A percentile compares a stretch with the other conserved stretches of the same genome.
These are phyloP conservation scores for Marcusenius ussheri DNA, from an alignment of 2,113 vertebrate species.

Conservation along the genomic window DNA sequence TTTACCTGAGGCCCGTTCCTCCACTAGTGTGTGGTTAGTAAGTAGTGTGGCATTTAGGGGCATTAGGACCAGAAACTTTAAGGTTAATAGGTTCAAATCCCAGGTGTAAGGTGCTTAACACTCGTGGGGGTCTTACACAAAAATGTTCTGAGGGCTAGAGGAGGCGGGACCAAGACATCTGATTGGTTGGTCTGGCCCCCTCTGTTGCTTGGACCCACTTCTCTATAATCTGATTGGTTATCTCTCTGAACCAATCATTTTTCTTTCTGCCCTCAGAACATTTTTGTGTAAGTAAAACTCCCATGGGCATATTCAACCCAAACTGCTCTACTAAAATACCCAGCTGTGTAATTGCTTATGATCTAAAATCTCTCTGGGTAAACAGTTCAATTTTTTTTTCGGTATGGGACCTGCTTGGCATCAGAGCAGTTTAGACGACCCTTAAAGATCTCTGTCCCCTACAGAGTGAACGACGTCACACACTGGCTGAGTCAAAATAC, in stretches of 20 bases:
- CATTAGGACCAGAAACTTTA: background rate
- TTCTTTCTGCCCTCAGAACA: background rate
- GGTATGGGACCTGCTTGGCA: background rate
- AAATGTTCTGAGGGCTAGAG: background rate
- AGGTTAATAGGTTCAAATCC: background rate
- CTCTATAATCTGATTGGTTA: background rate
- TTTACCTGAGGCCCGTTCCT: background rate
- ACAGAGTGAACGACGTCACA: background rate
- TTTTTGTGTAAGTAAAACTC: background rate
- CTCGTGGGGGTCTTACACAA: background rate
- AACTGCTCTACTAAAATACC: background rate
- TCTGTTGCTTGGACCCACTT: background rate
- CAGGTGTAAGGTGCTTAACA: background rate
- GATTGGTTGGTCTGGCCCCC: background rate
- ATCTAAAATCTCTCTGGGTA: background rate
- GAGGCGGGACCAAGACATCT: background rate
- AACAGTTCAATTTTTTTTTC: background rate
- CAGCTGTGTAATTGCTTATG: background rate
- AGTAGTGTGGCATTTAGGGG: background rate
- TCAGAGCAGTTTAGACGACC: background rate
- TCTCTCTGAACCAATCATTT: background rate
- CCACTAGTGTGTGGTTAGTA: background rate
- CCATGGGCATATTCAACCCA: background rate
- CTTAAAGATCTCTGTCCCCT: conserved; percentile 16
- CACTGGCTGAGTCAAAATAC: too few relatives aligned